These are phyloP conservation scores for Apis florea DNA, from an alignment of 1,140 invertebrate species.

Conservation along the genomic window DNA sequence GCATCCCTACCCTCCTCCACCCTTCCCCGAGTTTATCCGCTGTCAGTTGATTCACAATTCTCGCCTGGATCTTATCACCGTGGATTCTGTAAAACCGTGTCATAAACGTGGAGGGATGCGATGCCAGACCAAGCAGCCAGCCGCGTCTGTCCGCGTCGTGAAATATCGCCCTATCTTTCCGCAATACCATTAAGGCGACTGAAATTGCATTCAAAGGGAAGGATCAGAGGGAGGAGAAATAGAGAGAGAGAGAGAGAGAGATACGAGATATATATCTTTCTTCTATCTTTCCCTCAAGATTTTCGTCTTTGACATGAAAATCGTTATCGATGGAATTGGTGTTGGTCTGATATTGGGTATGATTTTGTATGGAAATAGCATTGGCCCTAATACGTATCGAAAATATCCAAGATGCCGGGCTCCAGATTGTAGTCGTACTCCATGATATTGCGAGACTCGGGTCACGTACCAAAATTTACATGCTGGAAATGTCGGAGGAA, in stretches of 20 bases:
- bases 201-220: constrained; percentile 21
- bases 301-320: constrained; percentile 3
- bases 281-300: not conserved
- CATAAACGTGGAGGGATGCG: constrained; percentile 43
- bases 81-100: constrained; percentile 42
- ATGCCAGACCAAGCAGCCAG: not conserved
- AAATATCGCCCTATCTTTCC: constrained; percentile 53
- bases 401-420: not conserved
- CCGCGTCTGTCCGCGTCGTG: constrained; percentile 14
- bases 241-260: not conserved
- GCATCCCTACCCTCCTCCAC: constrained; percentile 7
- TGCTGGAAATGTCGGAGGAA: too few species aligned
- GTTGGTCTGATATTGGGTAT: not conserved
- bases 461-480: too few species aligned
- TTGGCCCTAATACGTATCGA: constrained; percentile 49
- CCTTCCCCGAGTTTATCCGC: constrained; percentile 49
- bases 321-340: constrained; percentile 29
- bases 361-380: not conserved
- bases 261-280: not conserved
- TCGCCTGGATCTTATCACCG: constrained; percentile 41
- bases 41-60: constrained; percentile 63
- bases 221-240: not conserved
- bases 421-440: too few species aligned
- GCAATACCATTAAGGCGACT: constrained; percentile 38
- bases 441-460: not conserved